Evolutionary conservation across 2,797 vertebrate species (phyloP), one percentile per base, ranked within the genome.

Genomic region (Lates japonicus): DNA sequence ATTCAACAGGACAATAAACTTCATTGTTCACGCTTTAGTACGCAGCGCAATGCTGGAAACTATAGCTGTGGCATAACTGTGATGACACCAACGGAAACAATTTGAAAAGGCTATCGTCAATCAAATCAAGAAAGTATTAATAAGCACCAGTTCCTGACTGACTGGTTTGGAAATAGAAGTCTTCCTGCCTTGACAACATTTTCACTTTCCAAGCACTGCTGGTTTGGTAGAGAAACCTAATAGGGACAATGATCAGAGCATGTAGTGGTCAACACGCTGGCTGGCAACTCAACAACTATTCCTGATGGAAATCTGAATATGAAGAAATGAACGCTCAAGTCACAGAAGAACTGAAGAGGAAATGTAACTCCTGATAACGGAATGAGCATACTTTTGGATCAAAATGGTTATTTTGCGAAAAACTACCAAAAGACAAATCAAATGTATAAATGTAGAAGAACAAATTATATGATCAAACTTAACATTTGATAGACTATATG

Each of bases 81-180:
- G 12, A 76, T 49, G 68, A 86, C 65, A 58, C 29, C 74, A 74
- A 69, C 17, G n/a, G 25, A 76, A 72, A 80, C 4, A 14, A 35
- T 76, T 69, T 35, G 19, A 33, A 72, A 62, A 37, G 4, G 62
- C 37, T 72, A 52, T n/a, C 70, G 86, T 89, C 84, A 88, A 81
- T 86, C 83, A 89, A 63, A 84, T 35, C 11, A 20, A 61, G n/a
- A n/a, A n/a, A 66, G 33, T 73, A 74, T 75, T 76, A 70, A 66
- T 14, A 80, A 64, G 67, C 52, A 71, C 65, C 31, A 20, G 29
- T 66, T 87, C 78, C 70, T 71, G 88, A 92, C 66, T 11, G 52
- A 93, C 89, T 89, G 88, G 90, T 93, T 90, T 90, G 62, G 33
- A 82, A 79, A 74, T 42, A 44, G 17, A 17, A 54, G 65, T 78